Base-by-base conservation (phyloP, 2,888 invertebrate species). In the Psylliodes chrysocephalus region DNA sequence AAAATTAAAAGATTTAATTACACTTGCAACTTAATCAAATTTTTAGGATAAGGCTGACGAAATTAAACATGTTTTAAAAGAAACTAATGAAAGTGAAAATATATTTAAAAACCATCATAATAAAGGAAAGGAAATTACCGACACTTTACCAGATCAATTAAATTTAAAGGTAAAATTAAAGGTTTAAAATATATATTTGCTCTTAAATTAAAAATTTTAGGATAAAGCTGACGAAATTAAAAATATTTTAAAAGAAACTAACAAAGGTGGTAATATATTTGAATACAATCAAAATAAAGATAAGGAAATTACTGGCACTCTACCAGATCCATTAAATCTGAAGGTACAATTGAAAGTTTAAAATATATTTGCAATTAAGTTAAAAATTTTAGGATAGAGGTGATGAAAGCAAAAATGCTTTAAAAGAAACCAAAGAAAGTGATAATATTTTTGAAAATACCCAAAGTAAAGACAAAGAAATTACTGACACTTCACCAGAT, bases 321-420 rank as follows among this genome's bases (percentile, higher is more conserved):
- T 54, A 1, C 14, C 18, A 0, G 53, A 54, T 54, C 40, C 53
- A 4, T 40, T 40, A 22, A 10, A 54, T 7, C 22, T 54, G 22
- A 54, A 54, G 53, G 53, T 54, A 19, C 6, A 12, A 18, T 18
- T 15, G 6, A 53, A 35, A n/a, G n/a, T n/a, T n/a, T n/a, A n/a
- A n/a, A n/a, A n/a, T n/a, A n/a, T n/a, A n/a, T n/a, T n/a, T 33
- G 2, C 10, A n/a, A 5, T 2, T 6, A 17, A 1, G 19, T n/a
- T n/a, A n/a, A n/a, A n/a, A n/a, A n/a, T 5, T n/a, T 28, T 2
- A 53, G 14, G 38, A 30, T 5, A 51, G 15, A 28, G 19, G 22
- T 5, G 18, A 12, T 12, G 3, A 25, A 3, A 25, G 22, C n/a
- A n/a, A 3, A n/a, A 33, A 33, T 33, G 4, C n/a, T 18, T 44